Percentiles rank a stretch among this genome's conserved stretches.
Evolutionary conservation across 1,140 invertebrate species (phyloP).

Genomic region (Trialeurodes vaporariorum): DNA sequence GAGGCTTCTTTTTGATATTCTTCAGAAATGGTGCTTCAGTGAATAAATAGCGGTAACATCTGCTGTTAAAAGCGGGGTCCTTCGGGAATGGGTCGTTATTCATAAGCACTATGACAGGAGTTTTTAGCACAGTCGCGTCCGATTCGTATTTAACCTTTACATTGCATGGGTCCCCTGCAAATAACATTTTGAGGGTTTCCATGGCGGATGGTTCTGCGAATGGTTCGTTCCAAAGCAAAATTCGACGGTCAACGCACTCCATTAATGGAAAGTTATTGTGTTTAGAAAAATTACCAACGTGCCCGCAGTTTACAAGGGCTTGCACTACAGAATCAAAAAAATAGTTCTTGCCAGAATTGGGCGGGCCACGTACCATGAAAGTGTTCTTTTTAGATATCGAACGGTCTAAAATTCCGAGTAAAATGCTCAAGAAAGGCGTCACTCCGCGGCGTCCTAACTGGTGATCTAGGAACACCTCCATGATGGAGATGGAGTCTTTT

Average conservation of each 20-base stretch:
- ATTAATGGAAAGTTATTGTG: slow-evolving; percentile 29
- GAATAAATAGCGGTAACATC: too few species aligned
- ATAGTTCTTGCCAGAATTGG: slow-evolving; percentile 24
- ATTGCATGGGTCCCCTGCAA: slow-evolving; percentile 5
- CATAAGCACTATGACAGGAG: slow-evolving; percentile 15
- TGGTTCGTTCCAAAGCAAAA: slow-evolving; percentile 29
- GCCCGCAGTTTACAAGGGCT: slow-evolving; percentile 26
- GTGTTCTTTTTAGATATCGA: slow-evolving; percentile 20
- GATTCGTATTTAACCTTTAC: slow-evolving; percentile 16
- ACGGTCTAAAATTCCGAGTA: slow-evolving; percentile 16
- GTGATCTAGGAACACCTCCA: too few species aligned
- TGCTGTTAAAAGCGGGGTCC: slow-evolving; percentile 7
- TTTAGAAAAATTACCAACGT: slow-evolving; percentile 30
- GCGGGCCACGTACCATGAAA: slow-evolving; percentile 16
- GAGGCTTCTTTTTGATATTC: too few species aligned
- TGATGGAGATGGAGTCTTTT: too few species aligned
- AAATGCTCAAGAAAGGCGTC: slow-evolving; percentile 1
- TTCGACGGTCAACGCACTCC: slow-evolving; percentile 24
- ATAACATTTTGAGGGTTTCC: slow-evolving; percentile 25
- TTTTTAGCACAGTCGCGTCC: slow-evolving; percentile 13
- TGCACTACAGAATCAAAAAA: slow-evolving; percentile 21
- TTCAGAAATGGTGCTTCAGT: too few species aligned
- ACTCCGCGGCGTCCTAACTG: too few species aligned
- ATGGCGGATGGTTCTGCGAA: slow-evolving; percentile 19
- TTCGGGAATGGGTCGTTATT: slow-evolving; percentile 20